phyloP scores from a whole-genome alignment of 2,113 vertebrate species.

The Syngnathoides biaculeatus region DNA sequence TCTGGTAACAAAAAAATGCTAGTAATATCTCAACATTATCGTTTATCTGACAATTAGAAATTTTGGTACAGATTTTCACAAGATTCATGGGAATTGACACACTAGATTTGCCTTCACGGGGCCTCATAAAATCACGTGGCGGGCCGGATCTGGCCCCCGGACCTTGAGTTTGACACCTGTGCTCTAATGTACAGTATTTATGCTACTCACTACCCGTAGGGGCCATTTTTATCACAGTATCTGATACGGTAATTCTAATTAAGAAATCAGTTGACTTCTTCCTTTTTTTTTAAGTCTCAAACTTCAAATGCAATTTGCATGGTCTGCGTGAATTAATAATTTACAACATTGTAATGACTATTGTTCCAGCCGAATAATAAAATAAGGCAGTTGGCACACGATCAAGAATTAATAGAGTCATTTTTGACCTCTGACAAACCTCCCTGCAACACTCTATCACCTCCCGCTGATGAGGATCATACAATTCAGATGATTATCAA shows the following conservation, averaged over 20 bases:
- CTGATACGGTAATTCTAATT: background rate
- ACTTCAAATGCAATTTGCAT: background rate
- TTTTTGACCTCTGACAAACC: conserved; percentile 27
- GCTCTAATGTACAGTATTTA: background rate
- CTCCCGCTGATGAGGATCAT: conserved; percentile 37
- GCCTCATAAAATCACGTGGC: too few relatives aligned
- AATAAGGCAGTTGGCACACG: conserved; percentile 7
- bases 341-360: background rate
- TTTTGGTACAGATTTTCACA: too few relatives aligned
- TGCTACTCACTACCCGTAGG: background rate
- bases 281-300: too few relatives aligned
- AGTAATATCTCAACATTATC: too few relatives aligned
- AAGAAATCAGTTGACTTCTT: background rate
- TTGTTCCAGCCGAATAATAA: background rate
- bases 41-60: too few relatives aligned
- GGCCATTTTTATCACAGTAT: background rate
- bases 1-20: too few relatives aligned
- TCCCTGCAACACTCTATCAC: conserved; percentile 39
- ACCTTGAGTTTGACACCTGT: too few relatives aligned
- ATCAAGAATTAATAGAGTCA: conserved; percentile 33
- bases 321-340: too few relatives aligned
- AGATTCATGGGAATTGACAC: too few relatives aligned
- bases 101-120: too few relatives aligned
- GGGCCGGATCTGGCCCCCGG: too few relatives aligned
- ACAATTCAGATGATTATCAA: conserved; percentile 34